These are phyloP conservation scores for Phenganax stokvisi DNA, from an alignment of 92 coral and sea anemone genomes.

Conservation along the genomic window DNA sequence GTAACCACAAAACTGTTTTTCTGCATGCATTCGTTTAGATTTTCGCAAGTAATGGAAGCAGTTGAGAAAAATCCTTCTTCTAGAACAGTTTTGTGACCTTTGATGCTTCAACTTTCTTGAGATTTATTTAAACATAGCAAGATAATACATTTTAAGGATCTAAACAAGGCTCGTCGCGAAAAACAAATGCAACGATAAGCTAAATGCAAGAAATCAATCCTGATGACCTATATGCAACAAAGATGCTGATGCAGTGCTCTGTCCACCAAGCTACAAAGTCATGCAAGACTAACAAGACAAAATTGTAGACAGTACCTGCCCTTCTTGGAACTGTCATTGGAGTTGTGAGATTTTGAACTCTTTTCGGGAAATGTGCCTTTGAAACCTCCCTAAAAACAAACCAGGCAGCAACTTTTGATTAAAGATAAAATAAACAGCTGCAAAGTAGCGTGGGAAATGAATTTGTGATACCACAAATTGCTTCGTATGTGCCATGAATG, in stretches of 20 bases:
- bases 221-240: no score
- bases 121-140: no score
- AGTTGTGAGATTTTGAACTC: background rate
- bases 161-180: background rate
- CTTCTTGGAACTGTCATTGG: constrained; percentile 13
- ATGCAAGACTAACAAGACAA: background rate
- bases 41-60: no score
- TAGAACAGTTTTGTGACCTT: no score
- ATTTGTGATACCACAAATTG: background rate
- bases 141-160: background rate
- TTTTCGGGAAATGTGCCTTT: constrained; percentile 18
- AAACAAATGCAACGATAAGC: no score
- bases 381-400: background rate
- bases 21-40: no score
- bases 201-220: no score
- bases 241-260: background rate
- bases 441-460: background rate
- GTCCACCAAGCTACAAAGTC: background rate
- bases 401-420: no score
- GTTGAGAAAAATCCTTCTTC: no score
- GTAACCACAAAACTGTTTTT: no score
- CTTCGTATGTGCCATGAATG: background rate
- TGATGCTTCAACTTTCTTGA: no score
- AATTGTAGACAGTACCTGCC: constrained; percentile 13
- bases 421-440: background rate